Conservation (phyloP, 2,888 invertebrate genomes). For the Sturmia bella region DNA sequence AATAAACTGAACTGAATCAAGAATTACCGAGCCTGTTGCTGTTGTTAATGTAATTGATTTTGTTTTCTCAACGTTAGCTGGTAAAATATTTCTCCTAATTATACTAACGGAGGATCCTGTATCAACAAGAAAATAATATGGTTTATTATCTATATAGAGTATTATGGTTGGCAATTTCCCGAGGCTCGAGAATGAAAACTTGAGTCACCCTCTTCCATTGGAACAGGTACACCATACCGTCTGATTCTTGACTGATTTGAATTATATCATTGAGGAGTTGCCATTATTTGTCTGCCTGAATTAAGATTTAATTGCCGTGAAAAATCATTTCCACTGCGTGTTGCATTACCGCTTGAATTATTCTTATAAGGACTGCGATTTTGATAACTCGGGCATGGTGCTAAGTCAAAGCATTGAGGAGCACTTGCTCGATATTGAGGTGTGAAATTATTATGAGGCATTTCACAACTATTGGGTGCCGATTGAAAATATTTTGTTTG, state of each 20-base stretch:
- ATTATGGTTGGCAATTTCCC: no score
- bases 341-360: not conserved
- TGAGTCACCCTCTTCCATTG: slow-evolving; percentile 33
- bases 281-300: slow-evolving; percentile 2
- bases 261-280: slow-evolving; percentile 10
- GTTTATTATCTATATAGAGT: no score
- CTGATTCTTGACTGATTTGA: slow-evolving; percentile 38
- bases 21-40: no score
- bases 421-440: slow-evolving; percentile 9
- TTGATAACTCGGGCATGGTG: not conserved
- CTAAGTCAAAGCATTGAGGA: not conserved
- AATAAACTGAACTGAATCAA: no score
- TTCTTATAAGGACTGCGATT: slow-evolving; percentile 6
- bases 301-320: slow-evolving; percentile 15
- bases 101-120: no score
- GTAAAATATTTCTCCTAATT: no score
- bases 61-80: no score
- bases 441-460: slow-evolving; percentile 7
- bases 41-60: no score
- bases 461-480: no score
- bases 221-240: slow-evolving; percentile 33
- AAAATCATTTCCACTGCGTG: not conserved
- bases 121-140: no score
- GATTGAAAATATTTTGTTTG: no score
- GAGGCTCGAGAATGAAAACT: no score